phyloP scores from a whole-genome alignment of 2,113 vertebrate species.

The Mirounga angustirostris region DNA sequence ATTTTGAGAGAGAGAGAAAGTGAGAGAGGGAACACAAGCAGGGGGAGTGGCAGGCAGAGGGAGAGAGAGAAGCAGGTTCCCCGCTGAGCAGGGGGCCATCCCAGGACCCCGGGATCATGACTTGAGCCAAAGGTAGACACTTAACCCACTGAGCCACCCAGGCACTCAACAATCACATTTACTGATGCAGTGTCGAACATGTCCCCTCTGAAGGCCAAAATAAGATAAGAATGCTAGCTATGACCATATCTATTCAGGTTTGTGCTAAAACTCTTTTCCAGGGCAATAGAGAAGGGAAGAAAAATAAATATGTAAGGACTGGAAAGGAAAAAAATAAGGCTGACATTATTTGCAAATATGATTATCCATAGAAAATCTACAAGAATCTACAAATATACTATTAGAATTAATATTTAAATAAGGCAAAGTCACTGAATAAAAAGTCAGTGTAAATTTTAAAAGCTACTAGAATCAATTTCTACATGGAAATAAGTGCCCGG shows the following conservation, averaged over 20 bases:
- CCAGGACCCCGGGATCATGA: too few relatives aligned
- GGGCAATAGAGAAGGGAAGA: background rate
- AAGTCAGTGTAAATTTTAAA: background rate
- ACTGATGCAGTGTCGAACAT: background rate
- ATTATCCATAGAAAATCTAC: background rate
- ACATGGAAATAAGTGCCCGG: background rate
- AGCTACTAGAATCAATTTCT: background rate
- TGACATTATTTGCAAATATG: background rate
- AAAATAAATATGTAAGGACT: background rate
- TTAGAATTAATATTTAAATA: background rate
- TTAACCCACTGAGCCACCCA: too few relatives aligned
- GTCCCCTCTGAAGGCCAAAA: background rate
- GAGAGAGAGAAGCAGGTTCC: too few relatives aligned
- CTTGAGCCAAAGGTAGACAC: too few relatives aligned
- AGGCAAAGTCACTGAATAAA: background rate
- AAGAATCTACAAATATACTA: background rate
- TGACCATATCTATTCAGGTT: background rate
- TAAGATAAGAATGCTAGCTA: background rate
- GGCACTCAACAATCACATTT: background rate
- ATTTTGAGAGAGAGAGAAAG: too few relatives aligned
- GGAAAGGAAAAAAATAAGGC: background rate
- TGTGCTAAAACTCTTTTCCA: background rate
- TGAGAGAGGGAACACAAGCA: too few relatives aligned
- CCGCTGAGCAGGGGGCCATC: too few relatives aligned
- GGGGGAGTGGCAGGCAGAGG: too few relatives aligned